Percentiles rank a stretch among this genome's conserved stretches.
Evolutionary conservation across 2,797 vertebrate genomes (phyloP).

Genomic region (Oophaga sylvatica): DNA sequence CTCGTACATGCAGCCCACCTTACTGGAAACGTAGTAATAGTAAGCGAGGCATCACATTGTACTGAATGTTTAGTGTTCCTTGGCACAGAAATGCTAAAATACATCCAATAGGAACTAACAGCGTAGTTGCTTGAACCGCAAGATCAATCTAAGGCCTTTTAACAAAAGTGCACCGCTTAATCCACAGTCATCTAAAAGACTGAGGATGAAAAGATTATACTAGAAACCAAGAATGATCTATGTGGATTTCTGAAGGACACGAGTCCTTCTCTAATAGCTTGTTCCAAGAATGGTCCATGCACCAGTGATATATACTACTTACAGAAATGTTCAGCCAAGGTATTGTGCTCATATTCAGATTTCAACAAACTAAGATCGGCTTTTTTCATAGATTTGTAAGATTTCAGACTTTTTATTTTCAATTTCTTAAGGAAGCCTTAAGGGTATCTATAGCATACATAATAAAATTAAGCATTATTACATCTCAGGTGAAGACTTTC

Average conservation of each 20-base stretch:
- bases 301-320: background rate
- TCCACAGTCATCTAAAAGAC: background rate
- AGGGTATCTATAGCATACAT: too few species aligned
- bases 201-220: background rate
- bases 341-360: background rate
- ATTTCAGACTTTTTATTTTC: too few species aligned
- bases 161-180: background rate
- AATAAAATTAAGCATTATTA: too few species aligned
- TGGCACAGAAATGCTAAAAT: background rate
- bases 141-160: background rate
- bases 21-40: conserved; percentile 6
- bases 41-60: background rate
- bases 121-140: background rate
- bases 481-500: too few species aligned
- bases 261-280: background rate
- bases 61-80: background rate
- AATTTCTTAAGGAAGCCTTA: background rate
- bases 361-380: background rate
- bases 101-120: background rate
- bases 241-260: background rate
- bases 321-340: background rate
- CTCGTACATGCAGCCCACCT: background rate
- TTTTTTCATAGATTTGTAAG: background rate
- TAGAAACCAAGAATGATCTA: background rate
- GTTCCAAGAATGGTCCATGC: background rate